These are phyloP conservation scores for Misgurnus mizolepis DNA, from an alignment of 2,113 vertebrate species.

Conservation along the genomic window DNA sequence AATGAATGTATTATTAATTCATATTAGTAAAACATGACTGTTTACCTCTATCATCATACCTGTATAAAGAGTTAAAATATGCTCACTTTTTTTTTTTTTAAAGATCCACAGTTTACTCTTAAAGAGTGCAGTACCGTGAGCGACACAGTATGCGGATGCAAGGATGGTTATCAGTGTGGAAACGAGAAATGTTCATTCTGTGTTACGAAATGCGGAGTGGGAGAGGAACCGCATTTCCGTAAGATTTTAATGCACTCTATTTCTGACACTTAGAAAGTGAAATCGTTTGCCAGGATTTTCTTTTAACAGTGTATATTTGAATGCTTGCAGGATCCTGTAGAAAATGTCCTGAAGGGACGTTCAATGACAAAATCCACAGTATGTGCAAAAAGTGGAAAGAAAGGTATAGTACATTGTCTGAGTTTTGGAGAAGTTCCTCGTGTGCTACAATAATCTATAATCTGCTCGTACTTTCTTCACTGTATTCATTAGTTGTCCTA, in stretches of 20 bases:
- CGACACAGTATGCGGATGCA: constrained; percentile 70
- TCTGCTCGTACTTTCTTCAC: not conserved
- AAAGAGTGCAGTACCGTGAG: constrained; percentile 51
- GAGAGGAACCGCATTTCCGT: constrained; percentile 65
- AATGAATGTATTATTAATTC: not conserved
- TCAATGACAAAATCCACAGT: constrained; percentile 66
- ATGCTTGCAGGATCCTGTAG: constrained; percentile 65
- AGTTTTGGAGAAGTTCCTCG: not conserved
- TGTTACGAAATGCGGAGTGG: constrained; percentile 56
- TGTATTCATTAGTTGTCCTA: constrained; percentile 60
- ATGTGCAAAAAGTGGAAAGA: constrained; percentile 66
- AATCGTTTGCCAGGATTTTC: not conserved
- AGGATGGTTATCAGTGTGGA: constrained; percentile 61
- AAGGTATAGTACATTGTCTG: constrained; percentile 53
- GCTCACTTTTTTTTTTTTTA: not conserved
- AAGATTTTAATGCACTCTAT: constrained; percentile 36
- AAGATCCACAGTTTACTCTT: constrained; percentile 55
- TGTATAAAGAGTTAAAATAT: not conserved
- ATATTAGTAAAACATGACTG: no score
- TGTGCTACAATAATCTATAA: not conserved
- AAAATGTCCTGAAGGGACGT: constrained; percentile 67
- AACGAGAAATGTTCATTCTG: constrained; percentile 59
- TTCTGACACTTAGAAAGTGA: not conserved
- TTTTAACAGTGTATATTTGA: not conserved
- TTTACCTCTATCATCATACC: no score